Conservation (phyloP, 2,888 invertebrate genomes). For the Nasonovia ribisnigri region DNA sequence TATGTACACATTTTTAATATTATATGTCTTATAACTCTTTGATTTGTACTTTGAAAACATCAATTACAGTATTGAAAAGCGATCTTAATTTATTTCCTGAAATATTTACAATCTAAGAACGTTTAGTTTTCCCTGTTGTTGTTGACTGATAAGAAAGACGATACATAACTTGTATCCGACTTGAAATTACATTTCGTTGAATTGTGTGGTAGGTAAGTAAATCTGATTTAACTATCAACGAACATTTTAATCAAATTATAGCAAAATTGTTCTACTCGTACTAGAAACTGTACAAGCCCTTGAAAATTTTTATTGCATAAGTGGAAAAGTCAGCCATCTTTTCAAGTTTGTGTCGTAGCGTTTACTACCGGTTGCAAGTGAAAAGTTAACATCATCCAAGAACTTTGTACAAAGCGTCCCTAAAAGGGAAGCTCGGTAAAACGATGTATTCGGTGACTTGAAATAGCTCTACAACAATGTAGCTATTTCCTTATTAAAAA, state of each 20-base stretch:
- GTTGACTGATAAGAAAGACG: not conserved
- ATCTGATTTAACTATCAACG: not conserved
- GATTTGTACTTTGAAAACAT: not conserved
- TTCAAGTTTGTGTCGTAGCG: not conserved
- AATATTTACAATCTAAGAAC: not conserved
- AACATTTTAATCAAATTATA: not conserved
- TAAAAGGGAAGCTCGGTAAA: not conserved
- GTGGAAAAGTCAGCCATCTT: not conserved
- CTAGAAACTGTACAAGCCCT: not conserved
- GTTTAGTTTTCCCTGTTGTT: not conserved
- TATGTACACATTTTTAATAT: not conserved
- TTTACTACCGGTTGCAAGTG: not conserved
- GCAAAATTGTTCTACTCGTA: not conserved
- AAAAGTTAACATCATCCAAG: conserved; percentile 3
- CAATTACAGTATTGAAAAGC: not conserved
- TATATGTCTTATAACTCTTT: not conserved
- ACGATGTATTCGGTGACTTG: conserved; percentile 7
- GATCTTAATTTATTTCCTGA: not conserved
- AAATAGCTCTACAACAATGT: not conserved
- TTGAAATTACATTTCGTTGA: not conserved
- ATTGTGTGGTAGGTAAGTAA: not conserved
- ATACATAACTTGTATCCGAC: not conserved
- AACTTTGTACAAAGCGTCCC: not conserved
- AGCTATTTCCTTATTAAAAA: conserved; percentile 64
- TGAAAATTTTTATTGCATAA: not conserved